Evolutionary conservation across 2,113 vertebrate genomes (phyloP).

Genomic region (Rhea pennata): DNA sequence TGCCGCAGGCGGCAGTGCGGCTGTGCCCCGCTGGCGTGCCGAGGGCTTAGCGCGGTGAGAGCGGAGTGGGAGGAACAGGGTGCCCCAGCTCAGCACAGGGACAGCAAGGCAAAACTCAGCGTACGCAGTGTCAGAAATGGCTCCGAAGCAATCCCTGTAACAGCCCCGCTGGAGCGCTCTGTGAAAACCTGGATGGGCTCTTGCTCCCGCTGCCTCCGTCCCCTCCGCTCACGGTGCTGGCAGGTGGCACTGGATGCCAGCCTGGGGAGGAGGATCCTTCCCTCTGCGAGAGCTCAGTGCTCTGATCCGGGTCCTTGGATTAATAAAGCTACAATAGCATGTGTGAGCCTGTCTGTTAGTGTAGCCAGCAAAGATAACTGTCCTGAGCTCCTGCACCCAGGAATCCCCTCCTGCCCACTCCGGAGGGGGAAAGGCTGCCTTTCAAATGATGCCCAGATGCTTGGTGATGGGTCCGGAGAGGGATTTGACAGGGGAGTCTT

Average conservation of each 20-base stretch:
- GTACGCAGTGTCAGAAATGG: not conserved
- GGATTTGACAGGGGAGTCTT: not conserved
- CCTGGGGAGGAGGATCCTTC: not conserved
- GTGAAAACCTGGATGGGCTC: not conserved
- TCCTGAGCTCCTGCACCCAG: rapidly evolving
- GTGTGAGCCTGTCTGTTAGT: too few relatives aligned
- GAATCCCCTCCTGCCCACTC: not conserved
- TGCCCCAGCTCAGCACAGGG: not conserved
- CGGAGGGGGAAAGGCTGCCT: not conserved
- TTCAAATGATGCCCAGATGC: not conserved
- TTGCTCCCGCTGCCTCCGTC: not conserved
- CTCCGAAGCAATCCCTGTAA: not conserved
- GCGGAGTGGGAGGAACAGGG: not conserved
- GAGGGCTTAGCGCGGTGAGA: not conserved
- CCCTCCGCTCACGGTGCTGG: not conserved
- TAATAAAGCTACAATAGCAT: not conserved
- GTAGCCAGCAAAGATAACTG: not conserved
- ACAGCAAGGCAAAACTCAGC: not conserved
- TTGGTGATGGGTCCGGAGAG: not conserved
- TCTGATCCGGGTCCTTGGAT: not conserved
- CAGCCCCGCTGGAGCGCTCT: not conserved
- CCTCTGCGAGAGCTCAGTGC: not conserved
- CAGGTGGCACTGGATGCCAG: not conserved
- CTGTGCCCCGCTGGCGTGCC: not conserved
- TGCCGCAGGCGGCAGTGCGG: not conserved